phyloP scores from a whole-genome alignment of 2,888 invertebrate species.

The Synanthedon tipuliformis region DNA sequence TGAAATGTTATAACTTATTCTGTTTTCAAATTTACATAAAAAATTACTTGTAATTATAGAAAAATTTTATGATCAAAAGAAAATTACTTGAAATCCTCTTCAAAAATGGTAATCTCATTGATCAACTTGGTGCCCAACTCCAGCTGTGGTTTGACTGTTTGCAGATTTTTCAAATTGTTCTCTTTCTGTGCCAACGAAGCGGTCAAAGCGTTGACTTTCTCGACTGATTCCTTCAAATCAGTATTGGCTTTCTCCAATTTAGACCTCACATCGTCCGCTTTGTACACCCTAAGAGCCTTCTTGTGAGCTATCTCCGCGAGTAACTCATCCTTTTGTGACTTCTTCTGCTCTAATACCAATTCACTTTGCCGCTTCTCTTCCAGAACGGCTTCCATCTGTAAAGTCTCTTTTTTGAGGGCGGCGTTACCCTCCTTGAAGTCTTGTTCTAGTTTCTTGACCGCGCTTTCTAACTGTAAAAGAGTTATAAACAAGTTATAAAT shows the following conservation, averaged over 20 bases:
- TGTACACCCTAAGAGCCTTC: constrained; percentile 41
- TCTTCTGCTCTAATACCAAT: constrained; percentile 42
- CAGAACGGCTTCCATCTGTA: constrained; percentile 28
- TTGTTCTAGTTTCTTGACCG: constrained; percentile 28
- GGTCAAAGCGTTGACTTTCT: constrained; percentile 29
- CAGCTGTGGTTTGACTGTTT: constrained; percentile 43
- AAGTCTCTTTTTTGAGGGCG: constrained; percentile 26
- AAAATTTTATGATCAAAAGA: no score
- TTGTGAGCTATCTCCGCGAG: constrained; percentile 38
- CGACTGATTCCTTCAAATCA: constrained; percentile 43
- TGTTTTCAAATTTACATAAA: no score
- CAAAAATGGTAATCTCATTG: constrained; percentile 39
- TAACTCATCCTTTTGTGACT: constrained; percentile 32
- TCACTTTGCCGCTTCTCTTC: constrained; percentile 36
- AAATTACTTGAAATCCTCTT: constrained; percentile 36
- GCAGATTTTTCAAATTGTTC: constrained; percentile 43
- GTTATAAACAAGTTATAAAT: no score
- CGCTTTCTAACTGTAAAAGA: constrained; percentile 27
- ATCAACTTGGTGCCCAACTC: constrained; percentile 42
- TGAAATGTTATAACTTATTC: no score
- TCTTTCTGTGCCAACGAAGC: constrained; percentile 44
- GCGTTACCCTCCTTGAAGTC: constrained; percentile 45
- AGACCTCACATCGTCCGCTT: constrained; percentile 45
- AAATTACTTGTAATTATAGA: no score
- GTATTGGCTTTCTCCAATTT: constrained; percentile 38